Evolutionary conservation across 2,113 vertebrate genomes (phyloP).

Genomic region (Mesitornis unicolor): DNA sequence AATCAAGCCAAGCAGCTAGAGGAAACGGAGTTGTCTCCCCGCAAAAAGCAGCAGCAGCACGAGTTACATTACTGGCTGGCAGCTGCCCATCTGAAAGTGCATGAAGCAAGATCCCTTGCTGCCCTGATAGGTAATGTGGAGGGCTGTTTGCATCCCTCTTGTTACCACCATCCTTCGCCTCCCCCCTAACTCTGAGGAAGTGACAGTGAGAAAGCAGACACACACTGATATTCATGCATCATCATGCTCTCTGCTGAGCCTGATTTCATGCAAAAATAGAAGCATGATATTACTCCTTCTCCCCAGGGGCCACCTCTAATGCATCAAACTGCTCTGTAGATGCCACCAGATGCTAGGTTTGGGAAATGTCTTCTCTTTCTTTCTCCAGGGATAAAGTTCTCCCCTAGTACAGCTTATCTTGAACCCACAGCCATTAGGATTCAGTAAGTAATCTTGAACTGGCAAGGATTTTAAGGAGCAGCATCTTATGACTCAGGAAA

Average conservation of each 20-base stretch:
- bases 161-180: not conserved
- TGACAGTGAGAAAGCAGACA: not conserved
- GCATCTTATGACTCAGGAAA: not conserved
- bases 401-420: not conserved
- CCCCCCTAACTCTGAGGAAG: not conserved
- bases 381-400: not conserved
- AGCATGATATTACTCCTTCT: not conserved
- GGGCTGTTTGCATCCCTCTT: not conserved
- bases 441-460: not conserved
- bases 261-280: slow-evolving; percentile 53
- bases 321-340: not conserved
- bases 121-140: not conserved
- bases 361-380: not conserved
- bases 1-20: not conserved
- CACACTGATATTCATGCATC: not conserved
- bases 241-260: not conserved
- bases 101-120: not conserved
- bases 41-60: not conserved
- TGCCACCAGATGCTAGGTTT: not conserved
- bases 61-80: not conserved
- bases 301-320: not conserved
- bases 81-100: not conserved
- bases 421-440: not conserved
- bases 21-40: not conserved
- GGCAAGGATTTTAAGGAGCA: slow-evolving; percentile 4